Evolutionary conservation across 1,140 invertebrate genomes (phyloP), one percentile per base, ranked within the genome.

Genomic region (Aleiodes sp.): DNA sequence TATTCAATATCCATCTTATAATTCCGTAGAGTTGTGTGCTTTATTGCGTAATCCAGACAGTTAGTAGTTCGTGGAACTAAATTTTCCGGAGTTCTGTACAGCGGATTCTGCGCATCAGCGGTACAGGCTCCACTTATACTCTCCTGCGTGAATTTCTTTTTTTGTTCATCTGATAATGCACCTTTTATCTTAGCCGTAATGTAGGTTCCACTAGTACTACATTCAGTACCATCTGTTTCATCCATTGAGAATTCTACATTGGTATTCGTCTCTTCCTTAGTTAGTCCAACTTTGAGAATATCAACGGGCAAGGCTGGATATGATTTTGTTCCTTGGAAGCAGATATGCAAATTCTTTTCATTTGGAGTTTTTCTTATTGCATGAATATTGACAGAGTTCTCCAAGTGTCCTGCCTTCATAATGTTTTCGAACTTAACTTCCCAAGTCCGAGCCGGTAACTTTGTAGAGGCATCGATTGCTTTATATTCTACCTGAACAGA

Each of bases 281-380:
- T 75, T 1, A 9, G 37, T 0, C 39, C 60, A 6, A 73, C 7
- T n/a, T 75, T 72, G 2, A 70, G 66, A 21, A 68, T 10, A 68
- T 81, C 76, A 0, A 4, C 16, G 0, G 57, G 57, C 0, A 63
- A 1, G 4, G 63, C n/a, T 4, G 78, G 70, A 68, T 81, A 84
- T 9, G 60, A 75, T 26, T 82, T 80, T 2, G 73, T 71, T 1
- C 68, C 80, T 31, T 84, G 80, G 8, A 86, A 29, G 65, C 83
- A 85, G 56, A 87, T 78, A 75, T 85, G 76, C 0, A 75, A 74
- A 60, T 83, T 78, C 16, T 80, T 79, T 41, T 85, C 76, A 19
- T 75, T 79, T 8, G 80, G 78, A 12, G 74, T 75, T 2, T 63
- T 69, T 61, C 80, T 79, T 3, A 74, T 85, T 6, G 87, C 16